Evolutionary conservation across 2,888 invertebrate species (phyloP), one percentile per base, ranked within the genome.

Genomic region (Leptarthrus brevirostris): DNA sequence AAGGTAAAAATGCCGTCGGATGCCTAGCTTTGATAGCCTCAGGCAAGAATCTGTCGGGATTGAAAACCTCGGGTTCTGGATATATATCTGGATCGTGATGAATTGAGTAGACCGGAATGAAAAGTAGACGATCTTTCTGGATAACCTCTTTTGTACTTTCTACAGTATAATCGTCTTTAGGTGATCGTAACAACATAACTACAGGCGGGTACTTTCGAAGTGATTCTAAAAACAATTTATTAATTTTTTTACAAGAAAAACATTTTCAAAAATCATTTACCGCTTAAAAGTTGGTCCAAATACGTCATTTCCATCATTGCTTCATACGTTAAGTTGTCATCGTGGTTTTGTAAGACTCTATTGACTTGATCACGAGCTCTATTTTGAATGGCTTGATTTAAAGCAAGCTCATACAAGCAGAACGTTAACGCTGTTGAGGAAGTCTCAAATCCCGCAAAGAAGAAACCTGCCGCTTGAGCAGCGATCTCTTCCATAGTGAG

Each of bases 21-120:
- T 88, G 87, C 54, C 89, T 81, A 49, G 84, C 85, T 0, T 86
- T 83, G 54, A 88, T 88, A 26, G 87, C 87, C 75, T 88, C 88
- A 0, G 86, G 82, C 0, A 84, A 80, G 79, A 90, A 91, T 77
- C 90, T 83, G 8, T 90, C 89, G 90, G 91, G 72, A n/a, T n/a
- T n/a, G n/a, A n/a, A n/a, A n/a, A n/a, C n/a, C n/a, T n/a, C n/a
- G n/a, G n/a, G n/a, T n/a, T 89, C 86, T 73, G 90, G 90, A 18
- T 30, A 30, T 30, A 83, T 85, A 3, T 88, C 84, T 0, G 92
- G 91, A 5, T 85, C 84, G 56, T 80, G 79, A 69, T 86, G 86
- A 44, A 86, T 79, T 12, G 81, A 81, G 58, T 78, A 77, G 10
- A 80, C 76, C 0, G 84, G 81, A 49, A 84, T 80, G 1, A 79